Evolutionary conservation across 2,888 invertebrate genomes (phyloP), one percentile per base, ranked within the genome.

Genomic region (Arrhopalites spinosus): DNA sequence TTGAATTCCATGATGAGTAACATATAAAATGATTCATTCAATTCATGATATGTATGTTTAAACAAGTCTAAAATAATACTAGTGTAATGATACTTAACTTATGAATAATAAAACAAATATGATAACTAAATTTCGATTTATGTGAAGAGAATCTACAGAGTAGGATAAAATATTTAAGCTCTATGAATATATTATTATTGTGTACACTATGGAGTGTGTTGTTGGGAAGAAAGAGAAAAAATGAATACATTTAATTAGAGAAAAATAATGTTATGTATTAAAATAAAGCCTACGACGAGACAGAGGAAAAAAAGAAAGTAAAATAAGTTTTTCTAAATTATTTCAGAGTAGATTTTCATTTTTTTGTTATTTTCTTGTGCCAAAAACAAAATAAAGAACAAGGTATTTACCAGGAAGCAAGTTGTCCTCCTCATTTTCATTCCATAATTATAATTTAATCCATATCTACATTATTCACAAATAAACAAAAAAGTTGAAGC

Each of bases 401-500:
- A 79, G 77, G 43, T 81, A 80, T 47, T 69, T 81, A 53, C 3
- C 5, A 53, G 17, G 53, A 53, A 53, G 15, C 15, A 11, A 45
- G 8, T 53, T 20, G 53, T 53, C 53, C 8, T n/a, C 15, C 20
- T 53, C 53, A 53, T 53, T 53, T 53, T 53, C 53, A 20, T 53
- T 17, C 8, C 47, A 15, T 7, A 36, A 36, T 36, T 36, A 11
- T 36, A 36, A 36, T n/a, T n/a, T n/a, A n/a, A n/a, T n/a, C n/a
- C n/a, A n/a, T n/a, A n/a, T n/a, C n/a, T n/a, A n/a, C n/a, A n/a
- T n/a, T n/a, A n/a, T n/a, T n/a, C n/a, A n/a, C n/a, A n/a, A n/a
- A n/a, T n/a, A n/a, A n/a, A n/a, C n/a, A n/a, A n/a, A n/a, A n/a
- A n/a, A n/a, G n/a, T n/a, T n/a, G n/a, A n/a, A n/a, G n/a, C n/a